phyloP scores from a whole-genome alignment of 2,797 vertebrate species.

The Sciurus carolinensis region DNA sequence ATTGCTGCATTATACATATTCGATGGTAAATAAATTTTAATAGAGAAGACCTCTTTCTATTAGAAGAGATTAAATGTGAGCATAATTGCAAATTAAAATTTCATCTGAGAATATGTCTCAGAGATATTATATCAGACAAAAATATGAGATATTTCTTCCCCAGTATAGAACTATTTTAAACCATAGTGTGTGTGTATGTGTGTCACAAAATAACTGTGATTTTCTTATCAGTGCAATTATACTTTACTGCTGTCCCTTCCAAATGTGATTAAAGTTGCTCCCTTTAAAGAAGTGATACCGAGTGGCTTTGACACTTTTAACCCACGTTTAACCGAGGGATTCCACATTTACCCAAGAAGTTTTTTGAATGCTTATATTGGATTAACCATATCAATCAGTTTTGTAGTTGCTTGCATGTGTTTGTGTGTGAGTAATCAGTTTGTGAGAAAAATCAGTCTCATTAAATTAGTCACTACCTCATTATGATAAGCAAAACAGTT shows the following conservation, averaged over 20 bases:
- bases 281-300: constrained; percentile 4
- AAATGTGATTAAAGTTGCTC: neutral
- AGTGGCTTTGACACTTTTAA: neutral
- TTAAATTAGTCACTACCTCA: constrained; percentile 45
- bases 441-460: constrained; percentile 30
- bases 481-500: neutral
- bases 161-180: constrained; percentile 21
- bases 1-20: neutral
- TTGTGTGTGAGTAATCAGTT: constrained; percentile 45
- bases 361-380: neutral
- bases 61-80: constrained; percentile 43
- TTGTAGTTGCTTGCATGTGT: neutral
- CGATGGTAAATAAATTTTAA: constrained; percentile 50
- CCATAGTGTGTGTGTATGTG: neutral
- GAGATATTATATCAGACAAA: constrained; percentile 45
- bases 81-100: constrained; percentile 60
- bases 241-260: neutral
- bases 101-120: constrained; percentile 34
- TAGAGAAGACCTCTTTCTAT: constrained; percentile 7
- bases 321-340: constrained; percentile 9
- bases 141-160: constrained; percentile 2
- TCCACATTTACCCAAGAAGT: neutral
- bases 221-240: neutral
- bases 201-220: neutral
- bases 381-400: neutral